Percentiles rank a stretch among this genome's conserved stretches.
Conservation (phyloP, 2,888 invertebrate genomes). For the Anodontia alba region DNA sequence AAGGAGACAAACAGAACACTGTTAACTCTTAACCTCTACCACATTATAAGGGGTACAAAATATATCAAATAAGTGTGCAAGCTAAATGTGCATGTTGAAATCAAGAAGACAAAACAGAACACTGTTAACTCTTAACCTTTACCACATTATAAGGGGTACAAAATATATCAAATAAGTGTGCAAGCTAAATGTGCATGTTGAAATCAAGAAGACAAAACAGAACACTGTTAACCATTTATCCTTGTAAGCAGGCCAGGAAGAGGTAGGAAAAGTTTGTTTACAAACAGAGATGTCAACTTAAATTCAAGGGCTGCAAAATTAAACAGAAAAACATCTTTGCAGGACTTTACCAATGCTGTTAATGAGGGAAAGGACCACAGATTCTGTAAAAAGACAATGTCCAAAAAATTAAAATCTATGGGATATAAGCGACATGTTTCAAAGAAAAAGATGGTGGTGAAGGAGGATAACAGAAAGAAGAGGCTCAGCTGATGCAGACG, state of each 20-base stretch:
- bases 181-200: too few species aligned
- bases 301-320: slow-evolving; percentile 19
- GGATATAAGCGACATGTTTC: slow-evolving; percentile 19
- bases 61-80: too few species aligned
- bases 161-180: too few species aligned
- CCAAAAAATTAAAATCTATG: neutral
- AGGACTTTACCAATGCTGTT: neutral
- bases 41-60: too few species aligned
- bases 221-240: too few species aligned
- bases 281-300: slow-evolving; percentile 17
- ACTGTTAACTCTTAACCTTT: too few species aligned
- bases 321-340: slow-evolving; percentile 11
- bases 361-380: slow-evolving; percentile 18
- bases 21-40: too few species aligned
- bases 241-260: slow-evolving; percentile 25
- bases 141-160: too few species aligned
- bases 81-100: too few species aligned
- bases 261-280: slow-evolving; percentile 23
- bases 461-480: slow-evolving; percentile 15
- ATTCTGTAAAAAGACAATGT: slow-evolving; percentile 12
- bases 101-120: too few species aligned
- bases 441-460: slow-evolving; percentile 32
- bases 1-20: too few species aligned
- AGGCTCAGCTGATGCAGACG: slow-evolving; percentile 8
- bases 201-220: too few species aligned